Conservation (phyloP, 2,888 invertebrate genomes). For the Dorcus hopei region DNA sequence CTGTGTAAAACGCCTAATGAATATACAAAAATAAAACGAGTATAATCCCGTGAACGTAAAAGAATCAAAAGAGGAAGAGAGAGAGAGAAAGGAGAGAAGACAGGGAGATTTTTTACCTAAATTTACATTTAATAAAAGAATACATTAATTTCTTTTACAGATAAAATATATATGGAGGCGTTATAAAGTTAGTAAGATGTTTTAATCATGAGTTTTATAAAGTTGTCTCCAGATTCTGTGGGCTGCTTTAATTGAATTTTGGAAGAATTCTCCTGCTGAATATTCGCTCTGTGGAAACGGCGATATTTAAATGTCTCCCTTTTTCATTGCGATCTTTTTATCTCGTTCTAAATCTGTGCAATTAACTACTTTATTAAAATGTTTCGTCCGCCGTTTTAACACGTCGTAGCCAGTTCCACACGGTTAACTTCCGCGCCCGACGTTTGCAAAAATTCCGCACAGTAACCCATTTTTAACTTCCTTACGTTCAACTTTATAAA, state of each 20-base stretch:
- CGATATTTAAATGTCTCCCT: constrained; percentile 9
- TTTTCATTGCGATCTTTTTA: constrained; percentile 3
- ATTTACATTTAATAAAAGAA: constrained; percentile 11
- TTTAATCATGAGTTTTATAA: constrained; percentile 45
- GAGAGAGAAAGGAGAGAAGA: too few species aligned
- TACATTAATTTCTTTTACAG: constrained; percentile 13
- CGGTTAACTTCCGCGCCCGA: too few species aligned
- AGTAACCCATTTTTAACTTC: too few species aligned
- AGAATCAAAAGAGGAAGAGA: too few species aligned
- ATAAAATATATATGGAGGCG: constrained; percentile 20
- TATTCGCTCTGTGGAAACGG: not conserved
- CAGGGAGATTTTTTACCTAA: too few species aligned
- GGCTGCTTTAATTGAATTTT: constrained; percentile 37
- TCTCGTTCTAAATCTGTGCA: constrained; percentile 2
- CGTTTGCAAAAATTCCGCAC: too few species aligned
- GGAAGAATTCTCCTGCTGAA: constrained; percentile 23
- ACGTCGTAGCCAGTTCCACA: too few species aligned
- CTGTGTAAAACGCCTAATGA: too few species aligned
- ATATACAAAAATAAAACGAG: too few species aligned
- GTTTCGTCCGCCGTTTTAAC: too few species aligned
- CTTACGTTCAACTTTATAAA: too few species aligned
- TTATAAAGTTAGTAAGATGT: constrained; percentile 29
- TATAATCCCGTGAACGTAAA: too few species aligned
- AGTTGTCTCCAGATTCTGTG: constrained; percentile 34
- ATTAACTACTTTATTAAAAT: not conserved